A percentile compares a stretch with the other conserved stretches of the same genome.
These are phyloP conservation scores for Lonchura striata DNA, from an alignment of 2,113 vertebrate genomes.

Conservation along the genomic window DNA sequence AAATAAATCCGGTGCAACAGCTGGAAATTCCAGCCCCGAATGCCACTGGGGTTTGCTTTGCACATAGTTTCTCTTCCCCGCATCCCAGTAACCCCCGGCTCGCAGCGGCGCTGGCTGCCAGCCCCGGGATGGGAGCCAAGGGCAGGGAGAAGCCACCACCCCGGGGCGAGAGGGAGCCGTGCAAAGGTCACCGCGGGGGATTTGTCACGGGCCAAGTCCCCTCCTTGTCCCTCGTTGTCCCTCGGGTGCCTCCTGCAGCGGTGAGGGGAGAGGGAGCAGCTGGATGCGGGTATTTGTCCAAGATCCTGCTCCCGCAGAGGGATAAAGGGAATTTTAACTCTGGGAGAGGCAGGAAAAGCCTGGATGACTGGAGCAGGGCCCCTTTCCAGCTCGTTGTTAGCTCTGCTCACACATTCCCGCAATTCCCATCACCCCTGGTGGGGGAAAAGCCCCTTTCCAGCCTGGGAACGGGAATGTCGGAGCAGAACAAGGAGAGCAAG, in stretches of 20 bases:
- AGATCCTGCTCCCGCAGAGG: background rate
- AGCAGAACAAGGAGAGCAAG: background rate
- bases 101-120: background rate
- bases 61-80: background rate
- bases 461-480: background rate
- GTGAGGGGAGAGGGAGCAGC: accelerated
- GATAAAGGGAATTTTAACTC: background rate
- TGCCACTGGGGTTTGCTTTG: background rate
- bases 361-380: background rate
- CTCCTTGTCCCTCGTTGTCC: background rate
- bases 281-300: accelerated
- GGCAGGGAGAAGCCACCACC: background rate
- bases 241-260: background rate
- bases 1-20: background rate
- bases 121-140: background rate
- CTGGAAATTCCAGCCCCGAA: slow-evolving; percentile 46
- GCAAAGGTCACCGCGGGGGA: background rate
- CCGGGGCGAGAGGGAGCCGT: background rate
- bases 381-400: background rate
- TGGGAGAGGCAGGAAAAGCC: background rate
- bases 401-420: background rate
- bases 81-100: background rate
- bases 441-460: background rate
- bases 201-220: background rate
- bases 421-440: background rate